Base-by-base conservation (phyloP, 1,140 invertebrate genomes). In the Globodera ellingtonae region DNA sequence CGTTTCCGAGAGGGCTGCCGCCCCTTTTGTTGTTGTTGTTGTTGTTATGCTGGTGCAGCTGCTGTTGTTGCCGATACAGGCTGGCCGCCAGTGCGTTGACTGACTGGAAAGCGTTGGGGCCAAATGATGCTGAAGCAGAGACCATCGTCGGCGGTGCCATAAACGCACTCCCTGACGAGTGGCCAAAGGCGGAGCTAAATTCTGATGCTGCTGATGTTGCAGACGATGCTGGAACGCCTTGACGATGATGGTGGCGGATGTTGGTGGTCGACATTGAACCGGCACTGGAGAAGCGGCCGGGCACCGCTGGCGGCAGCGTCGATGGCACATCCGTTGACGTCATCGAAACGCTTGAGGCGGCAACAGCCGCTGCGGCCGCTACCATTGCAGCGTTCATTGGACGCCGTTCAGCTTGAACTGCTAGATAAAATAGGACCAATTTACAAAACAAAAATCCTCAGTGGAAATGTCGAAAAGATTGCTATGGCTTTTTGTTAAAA, bases 331-430 rank as follows among this genome's bases (percentile, higher is more conserved):
- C 56, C 56, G 56, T 59, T 15, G 56, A 59, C 6, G 75, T 79
- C 47, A 62, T 15, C 1, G 76, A 47, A 8, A 70, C 75, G 70
- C 35, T 75, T 13, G 76, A 72, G 56, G 59, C 66, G 66, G 84
- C 73, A 5, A 79, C 82, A n/a, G 72, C 75, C 44, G 82, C 77
- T 15, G 72, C 75, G 46, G 81, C 81, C 50, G 75, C 82, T 21
- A 89, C 86, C 74, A 90, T 87, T 24, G 73, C 80, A 67, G 72
- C 79, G 56, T 87, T 83, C 91, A 91, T 82, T 10, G 87, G 87
- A 44, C 88, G 83, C 47, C 92, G 88, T 84, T 92, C 92, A 75
- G 91, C 91, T 84, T 92, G 92, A 50, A 92, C 92, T 85, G 92
- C 92, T 92, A 83, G 69, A 89, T 59, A 59, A 59, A 82, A 69